Evolutionary conservation across 2,888 invertebrate species (phyloP).

Genomic region (Caenorhabditis zanzibari): DNA sequence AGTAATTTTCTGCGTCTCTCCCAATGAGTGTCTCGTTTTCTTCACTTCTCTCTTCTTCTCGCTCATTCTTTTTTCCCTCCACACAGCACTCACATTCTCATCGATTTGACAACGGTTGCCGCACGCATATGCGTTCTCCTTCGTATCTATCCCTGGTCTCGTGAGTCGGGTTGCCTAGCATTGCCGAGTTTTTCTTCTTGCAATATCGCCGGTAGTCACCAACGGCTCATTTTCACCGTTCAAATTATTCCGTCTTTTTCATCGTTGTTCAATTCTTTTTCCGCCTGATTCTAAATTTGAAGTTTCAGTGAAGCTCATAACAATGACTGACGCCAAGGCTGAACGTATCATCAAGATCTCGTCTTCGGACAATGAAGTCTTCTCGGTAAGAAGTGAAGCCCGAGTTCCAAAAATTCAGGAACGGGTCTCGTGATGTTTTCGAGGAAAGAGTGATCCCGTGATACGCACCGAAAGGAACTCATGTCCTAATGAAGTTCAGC

Average conservation of each 20-base stretch:
- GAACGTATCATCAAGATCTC: constrained; percentile 67
- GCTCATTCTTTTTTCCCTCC: neutral
- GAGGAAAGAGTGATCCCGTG: neutral
- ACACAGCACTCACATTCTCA: neutral
- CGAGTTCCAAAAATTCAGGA: neutral
- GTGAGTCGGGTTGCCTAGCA: constrained; percentile 11
- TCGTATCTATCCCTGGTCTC: neutral
- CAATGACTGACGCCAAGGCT: constrained; percentile 26
- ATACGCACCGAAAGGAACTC: neutral
- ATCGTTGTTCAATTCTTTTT: neutral
- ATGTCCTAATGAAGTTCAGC: constrained; percentile 86
- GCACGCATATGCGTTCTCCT: neutral
- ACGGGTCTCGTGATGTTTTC: neutral
- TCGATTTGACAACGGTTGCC: neutral
- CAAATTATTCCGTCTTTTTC: neutral
- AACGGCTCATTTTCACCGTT: neutral
- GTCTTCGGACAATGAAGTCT: constrained; percentile 73
- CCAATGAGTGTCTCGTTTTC: neutral
- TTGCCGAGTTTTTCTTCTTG: neutral
- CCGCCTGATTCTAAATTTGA: neutral
- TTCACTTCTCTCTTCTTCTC: neutral
- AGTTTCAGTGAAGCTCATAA: constrained; percentile 18
- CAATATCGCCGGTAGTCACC: neutral
- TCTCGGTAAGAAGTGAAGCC: constrained; percentile 55
- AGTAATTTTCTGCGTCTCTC: neutral